Evolutionary conservation across 2,888 invertebrate species (phyloP).

Genomic region (Synanthedon myopaeformis): DNA sequence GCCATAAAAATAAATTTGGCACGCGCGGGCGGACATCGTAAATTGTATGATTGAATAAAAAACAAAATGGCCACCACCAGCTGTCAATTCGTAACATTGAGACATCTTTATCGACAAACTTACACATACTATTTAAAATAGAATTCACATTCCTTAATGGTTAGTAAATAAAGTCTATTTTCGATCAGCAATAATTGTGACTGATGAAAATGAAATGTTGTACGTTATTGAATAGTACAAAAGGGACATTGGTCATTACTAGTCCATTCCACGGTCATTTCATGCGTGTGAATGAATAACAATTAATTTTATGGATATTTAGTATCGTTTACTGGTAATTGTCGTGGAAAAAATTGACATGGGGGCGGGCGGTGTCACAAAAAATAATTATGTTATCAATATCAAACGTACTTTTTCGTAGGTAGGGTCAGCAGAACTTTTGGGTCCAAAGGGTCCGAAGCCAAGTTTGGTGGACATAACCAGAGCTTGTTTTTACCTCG

Average conservation of each 20-base stretch:
- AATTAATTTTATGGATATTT: constrained; percentile 60
- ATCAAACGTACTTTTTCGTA: no score
- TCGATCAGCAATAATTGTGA: constrained; percentile 2
- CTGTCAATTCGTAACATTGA: constrained; percentile 55
- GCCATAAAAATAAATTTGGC: constrained; percentile 3
- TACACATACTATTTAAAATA: constrained; percentile 3
- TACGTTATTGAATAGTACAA: constrained; percentile 16
- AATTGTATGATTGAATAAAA: constrained; percentile 24
- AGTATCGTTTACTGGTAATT: constrained; percentile 30
- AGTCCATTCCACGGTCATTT: constrained; percentile 10
- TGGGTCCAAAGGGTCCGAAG: no score
- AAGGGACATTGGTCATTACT: constrained; percentile 15
- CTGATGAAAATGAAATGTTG: background rate
- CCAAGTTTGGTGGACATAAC: no score
- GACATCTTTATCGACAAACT: constrained; percentile 30
- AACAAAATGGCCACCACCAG: constrained; percentile 48
- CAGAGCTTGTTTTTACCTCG: no score
- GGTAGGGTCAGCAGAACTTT: no score
- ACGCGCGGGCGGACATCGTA: constrained; percentile 35
- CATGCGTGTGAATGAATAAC: constrained; percentile 50
- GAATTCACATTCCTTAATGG: constrained; percentile 2
- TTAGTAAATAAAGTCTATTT: constrained; percentile 9
- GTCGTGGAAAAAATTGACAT: constrained; percentile 51
- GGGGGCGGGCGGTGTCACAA: constrained; percentile 27
- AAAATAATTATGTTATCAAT: background rate